Base-by-base conservation (phyloP, 2,888 invertebrate genomes). In the Iselma pallidipennis region DNA sequence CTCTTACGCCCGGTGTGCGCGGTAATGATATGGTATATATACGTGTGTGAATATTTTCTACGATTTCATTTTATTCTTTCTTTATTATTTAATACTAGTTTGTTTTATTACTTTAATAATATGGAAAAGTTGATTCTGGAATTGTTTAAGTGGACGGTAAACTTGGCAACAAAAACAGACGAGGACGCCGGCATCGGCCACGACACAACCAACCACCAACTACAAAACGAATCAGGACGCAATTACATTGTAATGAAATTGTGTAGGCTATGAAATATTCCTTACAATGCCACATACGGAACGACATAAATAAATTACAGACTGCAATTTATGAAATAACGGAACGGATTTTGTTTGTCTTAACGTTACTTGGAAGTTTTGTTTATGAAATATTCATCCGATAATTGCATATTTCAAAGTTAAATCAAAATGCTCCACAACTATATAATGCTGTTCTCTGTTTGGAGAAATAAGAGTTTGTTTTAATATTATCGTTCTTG, bases 41-140 rank as follows among this genome's bases (percentile, higher is more conserved):
- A 42, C 51, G 52, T 72, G 68, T 72, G 71, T 68, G 72, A 69
- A 70, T 69, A 71, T 71, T 70, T 73, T 72, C 71, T 67, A 71
- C 68, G 67, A 71, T 72, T 73, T 71, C 66, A 69, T 71, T 71
- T 71, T 68, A 70, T 71, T 63, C 66, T 55, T 67, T 70, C 68
- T 68, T 61, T 64, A 68, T 68, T 64, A 72, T 72, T 70, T 65
- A 69, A 65, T 61, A 56, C 63, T 49, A 66, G 62, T 66, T 66
- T 65, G 69, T 71, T 72, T 69, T 71, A 71, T 71, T 71, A 71
- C 68, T 71, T 67, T 68, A 66, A 68, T 68, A 61, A 68, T 59
- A 67, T 52, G 66, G 63, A 67, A 67, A 67, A 65, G 67, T 66
- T 65, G 65, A 67, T 54, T 61, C 59, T 67, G 55, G 63, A 64